phyloP scores from a whole-genome alignment of 2,888 invertebrate species.

The Drosophila sordidula region DNA sequence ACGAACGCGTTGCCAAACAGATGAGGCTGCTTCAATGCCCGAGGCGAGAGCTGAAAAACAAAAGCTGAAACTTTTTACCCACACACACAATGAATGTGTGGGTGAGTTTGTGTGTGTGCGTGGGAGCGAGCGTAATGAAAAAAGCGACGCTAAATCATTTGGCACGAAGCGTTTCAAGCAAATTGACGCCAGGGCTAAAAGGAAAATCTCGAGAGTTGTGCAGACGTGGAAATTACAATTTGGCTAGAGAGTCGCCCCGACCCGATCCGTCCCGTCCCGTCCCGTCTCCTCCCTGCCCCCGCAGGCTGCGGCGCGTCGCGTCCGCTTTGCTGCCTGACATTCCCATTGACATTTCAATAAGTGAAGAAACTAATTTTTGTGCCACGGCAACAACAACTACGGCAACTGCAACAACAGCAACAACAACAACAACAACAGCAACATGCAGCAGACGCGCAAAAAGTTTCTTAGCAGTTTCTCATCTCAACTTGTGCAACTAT shows the following conservation, averaged over 20 bases:
- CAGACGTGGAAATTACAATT: slow-evolving; percentile 76
- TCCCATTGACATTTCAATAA: slow-evolving; percentile 81
- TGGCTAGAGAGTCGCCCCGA: slow-evolving; percentile 44
- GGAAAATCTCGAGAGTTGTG: slow-evolving; percentile 37
- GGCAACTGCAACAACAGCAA: not conserved
- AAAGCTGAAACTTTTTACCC: slow-evolving; percentile 49
- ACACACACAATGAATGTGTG: slow-evolving; percentile 12
- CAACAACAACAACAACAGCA: slow-evolving; percentile 12
- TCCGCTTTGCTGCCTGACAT: slow-evolving; percentile 58
- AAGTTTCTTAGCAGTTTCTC: slow-evolving; percentile 66
- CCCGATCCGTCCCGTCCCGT: too few species aligned
- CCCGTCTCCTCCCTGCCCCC: too few species aligned
- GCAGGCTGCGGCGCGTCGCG: slow-evolving; percentile 9
- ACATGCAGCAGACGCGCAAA: slow-evolving; percentile 43
- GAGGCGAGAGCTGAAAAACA: slow-evolving; percentile 58
- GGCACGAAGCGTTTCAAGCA: slow-evolving; percentile 79
- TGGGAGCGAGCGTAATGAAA: slow-evolving; percentile 27
- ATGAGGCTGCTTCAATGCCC: slow-evolving; percentile 60
- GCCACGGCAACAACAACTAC: slow-evolving; percentile 37
- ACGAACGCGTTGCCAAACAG: slow-evolving; percentile 73
- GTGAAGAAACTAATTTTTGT: slow-evolving; percentile 79
- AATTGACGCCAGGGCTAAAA: slow-evolving; percentile 65
- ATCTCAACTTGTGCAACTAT: slow-evolving; percentile 64
- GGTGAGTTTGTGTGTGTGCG: slow-evolving; percentile 10
- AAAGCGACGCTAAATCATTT: slow-evolving; percentile 72